Conservation (phyloP, 2,113 vertebrate genomes). For the Cettia cetti region DNA sequence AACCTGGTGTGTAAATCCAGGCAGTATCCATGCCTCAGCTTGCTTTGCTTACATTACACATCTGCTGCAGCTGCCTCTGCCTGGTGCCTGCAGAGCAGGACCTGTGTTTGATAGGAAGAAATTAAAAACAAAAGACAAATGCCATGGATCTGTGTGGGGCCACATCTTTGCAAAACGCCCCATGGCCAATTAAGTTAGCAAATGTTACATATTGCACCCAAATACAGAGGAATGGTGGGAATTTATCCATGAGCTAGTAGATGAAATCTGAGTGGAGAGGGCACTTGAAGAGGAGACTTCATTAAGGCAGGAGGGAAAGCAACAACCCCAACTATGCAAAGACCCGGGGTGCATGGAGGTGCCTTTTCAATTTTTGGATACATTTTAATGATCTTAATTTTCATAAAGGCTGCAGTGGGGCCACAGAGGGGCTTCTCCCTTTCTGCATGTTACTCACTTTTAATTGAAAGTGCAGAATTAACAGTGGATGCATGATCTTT, state of each 20-base stretch:
- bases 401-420: not conserved
- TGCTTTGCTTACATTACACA: not conserved
- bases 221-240: not conserved
- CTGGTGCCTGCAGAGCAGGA: not conserved
- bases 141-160: not conserved
- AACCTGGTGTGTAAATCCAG: not conserved
- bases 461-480: not conserved
- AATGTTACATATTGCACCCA: not conserved
- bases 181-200: not conserved
- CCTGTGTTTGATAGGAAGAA: not conserved
- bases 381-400: not conserved
- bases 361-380: not conserved
- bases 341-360: not conserved
- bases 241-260: not conserved
- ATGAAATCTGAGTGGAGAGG: not conserved
- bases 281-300: not conserved
- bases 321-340: not conserved
- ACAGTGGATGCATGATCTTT: not conserved
- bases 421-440: not conserved
- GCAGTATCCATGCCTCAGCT: not conserved
- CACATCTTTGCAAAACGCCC: not conserved
- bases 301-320: not conserved
- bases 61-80: not conserved
- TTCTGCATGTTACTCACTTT: not conserved
- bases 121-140: not conserved